Conservation (phyloP, 1,140 invertebrate species). For the Copidosoma floridanum region DNA sequence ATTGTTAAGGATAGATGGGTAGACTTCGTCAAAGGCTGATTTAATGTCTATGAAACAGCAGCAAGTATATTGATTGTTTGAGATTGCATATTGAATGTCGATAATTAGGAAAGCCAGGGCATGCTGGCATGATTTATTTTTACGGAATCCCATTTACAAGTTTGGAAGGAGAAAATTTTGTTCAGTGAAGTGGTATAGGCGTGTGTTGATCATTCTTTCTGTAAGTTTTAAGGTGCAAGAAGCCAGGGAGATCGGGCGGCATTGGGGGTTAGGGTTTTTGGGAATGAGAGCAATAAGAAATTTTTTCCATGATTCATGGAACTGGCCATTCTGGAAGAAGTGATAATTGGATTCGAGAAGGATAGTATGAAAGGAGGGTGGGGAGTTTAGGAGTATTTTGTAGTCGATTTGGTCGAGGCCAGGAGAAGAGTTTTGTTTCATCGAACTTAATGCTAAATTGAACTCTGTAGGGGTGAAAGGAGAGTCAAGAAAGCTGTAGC, state of each 20-base stretch:
- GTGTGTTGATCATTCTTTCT: constrained; percentile 8
- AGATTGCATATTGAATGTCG: not conserved
- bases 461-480: not conserved
- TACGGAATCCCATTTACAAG: constrained; percentile 4
- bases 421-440: not conserved
- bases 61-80: not conserved
- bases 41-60: constrained; percentile 17
- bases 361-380: no score
- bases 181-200: constrained; percentile 7
- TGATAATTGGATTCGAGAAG: no score
- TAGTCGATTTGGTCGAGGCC: not conserved
- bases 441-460: not conserved
- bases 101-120: not conserved
- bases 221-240: constrained; percentile 7
- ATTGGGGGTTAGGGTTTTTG: constrained; percentile 1
- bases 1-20: constrained; percentile 3
- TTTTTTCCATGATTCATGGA: constrained; percentile 17
- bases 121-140: not conserved
- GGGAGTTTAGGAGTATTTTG: not conserved
- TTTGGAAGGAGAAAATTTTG: not conserved
- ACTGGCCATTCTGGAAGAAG: no score
- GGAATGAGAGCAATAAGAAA: constrained; percentile 12
- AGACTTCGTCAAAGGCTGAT: constrained; percentile 14
- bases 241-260: constrained; percentile 16
- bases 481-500: not conserved